Conservation (phyloP, 2,113 vertebrate genomes). For the Dasypus novemcinctus region DNA sequence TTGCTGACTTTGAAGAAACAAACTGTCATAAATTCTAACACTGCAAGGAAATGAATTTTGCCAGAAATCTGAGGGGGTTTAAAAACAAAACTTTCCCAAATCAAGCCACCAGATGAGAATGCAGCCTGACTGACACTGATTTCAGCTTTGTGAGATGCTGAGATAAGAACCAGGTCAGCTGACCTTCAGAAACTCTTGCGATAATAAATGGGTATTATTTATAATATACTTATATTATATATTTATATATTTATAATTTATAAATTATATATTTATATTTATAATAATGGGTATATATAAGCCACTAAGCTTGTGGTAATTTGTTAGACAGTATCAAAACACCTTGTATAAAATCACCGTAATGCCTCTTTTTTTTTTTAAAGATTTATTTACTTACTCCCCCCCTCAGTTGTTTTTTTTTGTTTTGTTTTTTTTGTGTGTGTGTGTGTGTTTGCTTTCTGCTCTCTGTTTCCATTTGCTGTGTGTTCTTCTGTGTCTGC, state of each 20-base stretch:
- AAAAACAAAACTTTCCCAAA: not conserved
- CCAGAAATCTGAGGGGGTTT: not conserved
- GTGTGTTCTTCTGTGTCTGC: too few species aligned
- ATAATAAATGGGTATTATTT: not conserved
- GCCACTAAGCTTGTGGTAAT: not conserved
- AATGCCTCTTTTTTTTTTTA: too few species aligned
- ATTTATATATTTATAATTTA: too few species aligned
- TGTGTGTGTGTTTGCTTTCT: too few species aligned
- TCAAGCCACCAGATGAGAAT: not conserved
- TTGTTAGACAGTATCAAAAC: not conserved
- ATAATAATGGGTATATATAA: too few species aligned
- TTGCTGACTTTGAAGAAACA: not conserved
- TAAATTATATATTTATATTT: too few species aligned
- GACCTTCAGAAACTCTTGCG: not conserved
- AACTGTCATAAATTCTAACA: not conserved
- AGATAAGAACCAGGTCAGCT: not conserved
- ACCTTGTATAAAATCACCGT: too few species aligned
- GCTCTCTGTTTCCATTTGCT: too few species aligned
- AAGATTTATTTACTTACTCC: too few species aligned
- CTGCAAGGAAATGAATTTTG: conserved; percentile 18
- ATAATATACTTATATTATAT: too few species aligned
- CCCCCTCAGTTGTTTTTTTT: too few species aligned
- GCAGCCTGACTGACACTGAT: not conserved
- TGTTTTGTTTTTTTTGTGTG: too few species aligned
- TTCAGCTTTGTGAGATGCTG: not conserved